A percentile compares a stretch with the other conserved stretches of the same genome.
phyloP scores from a whole-genome alignment of 2,888 invertebrate species.

The Mellilla xanthometata region DNA sequence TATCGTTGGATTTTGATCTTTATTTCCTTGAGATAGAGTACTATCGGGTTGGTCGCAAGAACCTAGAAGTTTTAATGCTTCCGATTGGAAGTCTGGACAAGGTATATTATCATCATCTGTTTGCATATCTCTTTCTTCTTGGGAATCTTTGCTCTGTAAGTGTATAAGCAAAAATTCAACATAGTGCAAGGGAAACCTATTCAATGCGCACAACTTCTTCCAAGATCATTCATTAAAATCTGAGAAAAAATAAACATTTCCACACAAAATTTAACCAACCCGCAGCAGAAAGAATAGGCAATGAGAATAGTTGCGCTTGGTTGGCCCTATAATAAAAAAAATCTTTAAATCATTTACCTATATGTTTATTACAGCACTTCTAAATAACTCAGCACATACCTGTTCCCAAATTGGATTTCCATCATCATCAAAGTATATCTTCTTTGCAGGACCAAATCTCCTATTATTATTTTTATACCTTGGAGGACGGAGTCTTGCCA shows the following conservation, averaged over 20 bases:
- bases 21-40: neutral
- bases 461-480: conserved; percentile 45
- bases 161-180: too few species aligned
- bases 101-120: conserved; percentile 53
- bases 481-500: conserved; percentile 80
- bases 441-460: conserved; percentile 65
- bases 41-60: conserved; percentile 6
- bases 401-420: conserved; percentile 76
- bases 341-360: too few species aligned
- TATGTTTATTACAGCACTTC: too few species aligned
- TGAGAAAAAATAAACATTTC: too few species aligned
- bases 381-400: too few species aligned
- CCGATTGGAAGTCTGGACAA: conserved; percentile 45
- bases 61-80: conserved; percentile 38
- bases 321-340: too few species aligned
- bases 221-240: too few species aligned
- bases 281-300: too few species aligned
- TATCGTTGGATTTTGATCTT: neutral
- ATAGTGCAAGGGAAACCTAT: too few species aligned
- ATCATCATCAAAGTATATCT: conserved; percentile 86
- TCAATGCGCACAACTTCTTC: too few species aligned
- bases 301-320: too few species aligned
- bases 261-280: too few species aligned
- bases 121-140: conserved; percentile 61
- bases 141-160: conserved; percentile 52